phyloP scores from a whole-genome alignment of 2,888 invertebrate genomes.

The Criorhina ranunculi region DNA sequence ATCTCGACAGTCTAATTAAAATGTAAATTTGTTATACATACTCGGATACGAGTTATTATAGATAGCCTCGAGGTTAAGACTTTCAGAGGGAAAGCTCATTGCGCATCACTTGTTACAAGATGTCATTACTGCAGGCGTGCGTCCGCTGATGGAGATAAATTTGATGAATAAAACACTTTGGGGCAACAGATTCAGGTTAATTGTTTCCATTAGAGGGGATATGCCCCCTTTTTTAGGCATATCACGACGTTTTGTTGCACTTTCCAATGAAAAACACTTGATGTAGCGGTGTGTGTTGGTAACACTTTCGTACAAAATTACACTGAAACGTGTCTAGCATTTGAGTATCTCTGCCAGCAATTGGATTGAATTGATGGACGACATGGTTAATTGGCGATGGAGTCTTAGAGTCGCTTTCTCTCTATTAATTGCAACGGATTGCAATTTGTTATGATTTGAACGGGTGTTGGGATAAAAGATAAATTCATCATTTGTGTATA shows the following conservation, averaged over 20 bases:
- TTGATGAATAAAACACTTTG: conserved; percentile 71
- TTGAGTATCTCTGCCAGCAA: conserved; percentile 36
- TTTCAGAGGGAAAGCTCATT: conserved; percentile 74
- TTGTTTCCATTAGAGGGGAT: conserved; percentile 47
- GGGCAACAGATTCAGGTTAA: conserved; percentile 66
- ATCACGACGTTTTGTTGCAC: conserved; percentile 40
- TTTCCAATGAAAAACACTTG: conserved; percentile 45
- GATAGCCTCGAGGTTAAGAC: conserved; percentile 24
- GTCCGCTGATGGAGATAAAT: conserved; percentile 33
- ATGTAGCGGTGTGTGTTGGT: conserved; percentile 30
- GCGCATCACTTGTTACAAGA: conserved; percentile 42
- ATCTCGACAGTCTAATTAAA: conserved; percentile 41
- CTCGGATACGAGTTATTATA: not conserved
- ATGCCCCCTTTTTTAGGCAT: conserved; percentile 51
- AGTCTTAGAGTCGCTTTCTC: conserved; percentile 66
- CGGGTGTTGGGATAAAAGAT: not conserved
- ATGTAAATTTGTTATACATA: conserved; percentile 55
- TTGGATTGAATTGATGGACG: conserved; percentile 69
- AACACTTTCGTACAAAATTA: conserved; percentile 66
- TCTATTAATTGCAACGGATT: conserved; percentile 45
- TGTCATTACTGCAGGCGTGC: conserved; percentile 38
- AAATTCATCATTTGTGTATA: conserved; percentile 5
- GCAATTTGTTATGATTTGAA: conserved; percentile 30
- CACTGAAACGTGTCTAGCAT: conserved; percentile 41
- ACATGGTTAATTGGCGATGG: conserved; percentile 68